Percentiles rank a stretch among this genome's conserved stretches.
Evolutionary conservation across 2,888 invertebrate genomes (phyloP).

Genomic region (Drosophila mulleri): DNA sequence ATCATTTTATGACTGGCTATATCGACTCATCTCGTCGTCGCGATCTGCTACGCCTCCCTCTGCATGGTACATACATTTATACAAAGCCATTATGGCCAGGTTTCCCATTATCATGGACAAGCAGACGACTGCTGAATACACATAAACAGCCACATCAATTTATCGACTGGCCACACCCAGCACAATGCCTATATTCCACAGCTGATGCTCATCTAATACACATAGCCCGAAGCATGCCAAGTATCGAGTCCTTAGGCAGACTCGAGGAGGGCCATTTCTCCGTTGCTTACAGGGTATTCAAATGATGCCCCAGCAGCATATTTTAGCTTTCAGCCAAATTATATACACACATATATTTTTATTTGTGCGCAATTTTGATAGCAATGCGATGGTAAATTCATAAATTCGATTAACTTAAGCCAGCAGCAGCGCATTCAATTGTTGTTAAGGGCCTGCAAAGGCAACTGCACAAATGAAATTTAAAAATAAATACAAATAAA

Average conservation of each 20-base stretch:
- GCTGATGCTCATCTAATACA: too few relatives aligned
- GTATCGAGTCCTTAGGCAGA: background rate
- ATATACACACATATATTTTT: slow-evolving; percentile 69
- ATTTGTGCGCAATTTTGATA: slow-evolving; percentile 58
- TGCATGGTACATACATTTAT: background rate
- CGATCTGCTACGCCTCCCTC: too few relatives aligned
- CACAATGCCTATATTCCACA: too few relatives aligned
- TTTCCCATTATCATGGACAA: too few relatives aligned
- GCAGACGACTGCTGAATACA: too few relatives aligned
- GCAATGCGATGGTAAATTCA: slow-evolving; percentile 36
- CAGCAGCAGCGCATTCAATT: slow-evolving; percentile 54
- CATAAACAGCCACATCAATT: too few relatives aligned
- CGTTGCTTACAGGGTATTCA: background rate
- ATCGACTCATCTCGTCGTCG: background rate
- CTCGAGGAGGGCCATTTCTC: background rate
- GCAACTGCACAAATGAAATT: slow-evolving; percentile 57
- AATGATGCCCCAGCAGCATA: slow-evolving; percentile 45
- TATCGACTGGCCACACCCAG: too few relatives aligned
- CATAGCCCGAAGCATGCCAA: background rate
- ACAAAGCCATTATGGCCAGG: too few relatives aligned
- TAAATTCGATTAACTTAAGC: slow-evolving; percentile 75
- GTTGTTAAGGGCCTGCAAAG: slow-evolving; percentile 63
- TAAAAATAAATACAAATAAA: slow-evolving; percentile 32
- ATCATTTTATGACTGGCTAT: background rate
- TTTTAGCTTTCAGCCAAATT: slow-evolving; percentile 61